Evolutionary conservation across 2,888 invertebrate genomes (phyloP), one percentile per base, ranked within the genome.

Genomic region (Eilema caniola): DNA sequence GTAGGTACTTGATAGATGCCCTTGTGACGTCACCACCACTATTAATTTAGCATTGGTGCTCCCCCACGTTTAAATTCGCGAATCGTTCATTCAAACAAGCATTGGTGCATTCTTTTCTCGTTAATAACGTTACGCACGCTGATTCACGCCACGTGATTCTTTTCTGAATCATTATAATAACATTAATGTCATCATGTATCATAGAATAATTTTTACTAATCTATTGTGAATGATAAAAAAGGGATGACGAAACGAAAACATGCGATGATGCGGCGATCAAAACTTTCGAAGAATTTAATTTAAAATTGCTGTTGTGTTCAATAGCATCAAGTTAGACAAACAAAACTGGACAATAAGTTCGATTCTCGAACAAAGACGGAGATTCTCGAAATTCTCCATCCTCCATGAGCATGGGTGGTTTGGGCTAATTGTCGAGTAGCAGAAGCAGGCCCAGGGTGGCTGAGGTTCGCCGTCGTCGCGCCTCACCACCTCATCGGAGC

Each of bases 31-130:
- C 16, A 64, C 77, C 66, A 66, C 71, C 65, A 70, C 24, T 24
- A 25, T 75, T 81, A 73, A 66, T 67, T 80, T 77, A 80, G 76
- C 79, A 83, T 80, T 80, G 79, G 79, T 67, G 59, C 71, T 76
- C 80, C 79, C 77, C 77, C 76, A 71, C 73, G 47, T 67, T 59
- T 16, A 72, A 80, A 80, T 80, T 80, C 70, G 69, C 67, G 70
- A 76, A 79, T 78, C 63, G 71, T 70, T 66, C 66, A 70, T 73
- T 68, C 70, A 71, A 77, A 76, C 56, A 31, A 64, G 53, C 47
- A 63, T 41, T 53, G n/a, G 53, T 53, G 47, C 41, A 31, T 77
- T 75, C 64, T 53, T 74, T 76, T 76, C 69, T 70, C 60, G 37
- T 67, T 72, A 59, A 63, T 75, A 73, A 68, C 33, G 53, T 74